phyloP scores from a whole-genome alignment of 2,113 vertebrate species.

The Ptilorrhoa leucosticta region DNA sequence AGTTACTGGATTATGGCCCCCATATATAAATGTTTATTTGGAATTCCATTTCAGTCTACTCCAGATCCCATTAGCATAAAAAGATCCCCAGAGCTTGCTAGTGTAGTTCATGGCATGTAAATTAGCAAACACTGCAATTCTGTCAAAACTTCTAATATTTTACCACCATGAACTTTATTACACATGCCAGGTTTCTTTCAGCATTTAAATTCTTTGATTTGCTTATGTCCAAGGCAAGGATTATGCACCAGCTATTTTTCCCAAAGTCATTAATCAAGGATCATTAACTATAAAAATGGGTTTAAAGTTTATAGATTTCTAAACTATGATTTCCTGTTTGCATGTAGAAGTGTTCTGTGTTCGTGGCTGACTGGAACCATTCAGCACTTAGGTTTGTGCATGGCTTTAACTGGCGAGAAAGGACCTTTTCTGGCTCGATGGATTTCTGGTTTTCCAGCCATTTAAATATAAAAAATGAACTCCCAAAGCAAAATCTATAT shows the following conservation, averaged over 20 bases:
- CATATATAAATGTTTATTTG: slow-evolving; percentile 7
- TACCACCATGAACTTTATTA: neutral
- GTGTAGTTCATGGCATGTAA: neutral
- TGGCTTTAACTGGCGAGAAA: neutral
- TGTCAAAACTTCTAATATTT: neutral
- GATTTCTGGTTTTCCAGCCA: neutral
- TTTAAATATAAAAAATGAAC: neutral
- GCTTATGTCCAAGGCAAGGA: neutral
- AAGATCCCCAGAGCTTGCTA: neutral
- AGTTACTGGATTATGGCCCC: slow-evolving; percentile 5
- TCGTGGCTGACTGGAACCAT: neutral
- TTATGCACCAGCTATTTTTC: neutral
- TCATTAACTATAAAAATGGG: neutral
- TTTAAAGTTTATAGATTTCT: neutral
- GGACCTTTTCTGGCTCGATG: neutral
- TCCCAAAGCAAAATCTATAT: neutral
- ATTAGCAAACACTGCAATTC: neutral
- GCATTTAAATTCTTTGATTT: neutral
- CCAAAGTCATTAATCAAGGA: neutral
- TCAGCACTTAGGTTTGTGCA: neutral
- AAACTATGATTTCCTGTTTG: neutral
- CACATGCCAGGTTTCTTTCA: neutral
- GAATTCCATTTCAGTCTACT: slow-evolving; percentile 13
- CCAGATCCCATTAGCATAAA: slow-evolving; percentile 25
- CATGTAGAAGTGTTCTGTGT: neutral